These are phyloP conservation scores for Rhabdomys dilectus DNA, from an alignment of 2,113 vertebrate species.

Conservation along the genomic window DNA sequence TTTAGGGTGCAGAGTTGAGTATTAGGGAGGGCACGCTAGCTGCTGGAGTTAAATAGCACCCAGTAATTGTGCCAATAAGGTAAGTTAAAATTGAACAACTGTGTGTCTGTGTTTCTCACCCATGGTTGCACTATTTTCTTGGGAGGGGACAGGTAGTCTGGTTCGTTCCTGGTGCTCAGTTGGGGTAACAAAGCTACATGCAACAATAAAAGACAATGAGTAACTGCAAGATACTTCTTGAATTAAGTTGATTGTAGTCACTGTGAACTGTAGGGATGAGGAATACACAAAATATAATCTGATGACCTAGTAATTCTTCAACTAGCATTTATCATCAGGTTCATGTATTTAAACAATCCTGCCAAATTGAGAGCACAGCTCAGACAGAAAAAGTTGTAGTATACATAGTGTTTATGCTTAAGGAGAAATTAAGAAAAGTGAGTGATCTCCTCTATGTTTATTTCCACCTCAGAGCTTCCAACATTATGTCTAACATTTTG, in stretches of 20 bases:
- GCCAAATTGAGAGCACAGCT: neutral
- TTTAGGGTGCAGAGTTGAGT: too few relatives aligned
- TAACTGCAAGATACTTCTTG: neutral
- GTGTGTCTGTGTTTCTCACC: too few relatives aligned
- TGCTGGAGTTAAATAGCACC: too few relatives aligned
- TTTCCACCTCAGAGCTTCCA: neutral
- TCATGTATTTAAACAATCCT: neutral
- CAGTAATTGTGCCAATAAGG: too few relatives aligned
- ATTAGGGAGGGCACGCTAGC: too few relatives aligned
- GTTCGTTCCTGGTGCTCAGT: too few relatives aligned
- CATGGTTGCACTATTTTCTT: too few relatives aligned
- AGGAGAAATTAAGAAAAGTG: neutral
- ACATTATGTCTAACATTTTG: neutral
- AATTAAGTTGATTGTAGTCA: neutral
- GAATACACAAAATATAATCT: neutral
- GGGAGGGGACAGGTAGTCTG: too few relatives aligned
- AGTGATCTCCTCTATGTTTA: neutral
- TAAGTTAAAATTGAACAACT: too few relatives aligned
- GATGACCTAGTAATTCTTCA: neutral
- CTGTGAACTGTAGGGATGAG: neutral
- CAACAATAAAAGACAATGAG: neutral
- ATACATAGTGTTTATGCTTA: neutral
- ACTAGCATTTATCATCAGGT: neutral
- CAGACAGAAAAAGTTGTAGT: neutral
- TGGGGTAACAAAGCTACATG: too few relatives aligned